These are phyloP conservation scores for Halictus rubicundus DNA, from an alignment of 1,140 invertebrate species.

Conservation along the genomic window DNA sequence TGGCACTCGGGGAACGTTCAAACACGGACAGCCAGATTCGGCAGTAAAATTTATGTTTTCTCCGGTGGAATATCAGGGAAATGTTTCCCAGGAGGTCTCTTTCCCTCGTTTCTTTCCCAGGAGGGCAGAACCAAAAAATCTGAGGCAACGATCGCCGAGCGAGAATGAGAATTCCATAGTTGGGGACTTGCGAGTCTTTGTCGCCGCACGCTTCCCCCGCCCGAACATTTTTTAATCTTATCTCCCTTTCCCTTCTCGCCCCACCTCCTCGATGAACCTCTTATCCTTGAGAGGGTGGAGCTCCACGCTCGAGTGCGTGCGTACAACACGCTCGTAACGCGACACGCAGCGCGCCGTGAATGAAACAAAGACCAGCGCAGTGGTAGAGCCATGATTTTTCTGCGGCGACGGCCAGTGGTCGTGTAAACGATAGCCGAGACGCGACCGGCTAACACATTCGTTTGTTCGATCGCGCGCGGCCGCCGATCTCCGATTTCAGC, in stretches of 20 bases:
- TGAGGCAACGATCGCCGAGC: neutral
- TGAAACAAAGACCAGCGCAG: conserved; percentile 57
- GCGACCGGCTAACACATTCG: neutral
- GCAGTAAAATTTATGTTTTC: too few species aligned
- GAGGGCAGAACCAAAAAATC: neutral
- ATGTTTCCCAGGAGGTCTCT: too few species aligned
- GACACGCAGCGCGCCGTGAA: conserved; percentile 44
- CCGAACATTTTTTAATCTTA: neutral
- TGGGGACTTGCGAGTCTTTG: neutral
- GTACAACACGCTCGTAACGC: conserved; percentile 42
- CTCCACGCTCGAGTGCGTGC: conserved; percentile 54
- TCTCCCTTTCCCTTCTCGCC: neutral
- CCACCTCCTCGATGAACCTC: conserved; percentile 32
- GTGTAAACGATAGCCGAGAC: neutral
- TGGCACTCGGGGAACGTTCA: too few species aligned
- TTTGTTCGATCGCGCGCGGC: neutral
- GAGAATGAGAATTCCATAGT: neutral
- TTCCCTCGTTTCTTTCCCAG: too few species aligned
- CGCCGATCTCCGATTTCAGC: neutral
- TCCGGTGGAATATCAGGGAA: too few species aligned
- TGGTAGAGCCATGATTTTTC: conserved; percentile 45
- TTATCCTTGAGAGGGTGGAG: conserved; percentile 53
- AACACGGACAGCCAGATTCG: too few species aligned
- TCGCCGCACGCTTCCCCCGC: neutral
- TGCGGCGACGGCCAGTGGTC: conserved; percentile 10